These are phyloP conservation scores for Gambelia wislizenii DNA, from an alignment of 2,797 vertebrate genomes.

Conservation along the genomic window DNA sequence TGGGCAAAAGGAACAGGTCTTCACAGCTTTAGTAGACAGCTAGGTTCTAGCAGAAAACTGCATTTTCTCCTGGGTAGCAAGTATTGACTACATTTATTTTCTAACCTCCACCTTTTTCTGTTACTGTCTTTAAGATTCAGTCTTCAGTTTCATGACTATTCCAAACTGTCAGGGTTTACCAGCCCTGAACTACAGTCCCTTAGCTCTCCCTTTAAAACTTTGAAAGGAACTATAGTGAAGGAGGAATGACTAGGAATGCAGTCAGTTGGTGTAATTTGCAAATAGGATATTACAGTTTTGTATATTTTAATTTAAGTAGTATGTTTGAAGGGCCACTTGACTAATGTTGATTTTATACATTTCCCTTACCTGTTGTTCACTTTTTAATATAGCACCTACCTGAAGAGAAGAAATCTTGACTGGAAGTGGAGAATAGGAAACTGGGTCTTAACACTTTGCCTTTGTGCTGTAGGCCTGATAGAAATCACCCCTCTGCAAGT, in stretches of 20 bases:
- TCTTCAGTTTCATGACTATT: neutral
- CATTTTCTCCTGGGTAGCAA: neutral
- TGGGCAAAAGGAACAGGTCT: neutral
- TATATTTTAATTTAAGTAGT: slow-evolving; percentile 6
- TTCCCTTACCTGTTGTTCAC: neutral
- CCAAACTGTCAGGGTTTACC: neutral
- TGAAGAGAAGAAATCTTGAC: neutral
- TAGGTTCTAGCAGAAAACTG: neutral
- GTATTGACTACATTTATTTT: neutral
- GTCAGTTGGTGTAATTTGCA: neutral
- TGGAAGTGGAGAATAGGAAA: too few relatives aligned
- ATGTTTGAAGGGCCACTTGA: neutral
- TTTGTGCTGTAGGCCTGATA: too few relatives aligned
- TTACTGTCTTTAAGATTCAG: neutral
- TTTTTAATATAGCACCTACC: neutral
- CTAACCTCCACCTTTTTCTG: neutral
- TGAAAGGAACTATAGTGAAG: neutral
- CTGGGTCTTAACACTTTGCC: neutral
- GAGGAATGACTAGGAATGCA: neutral
- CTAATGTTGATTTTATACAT: neutral
- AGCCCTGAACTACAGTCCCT: neutral
- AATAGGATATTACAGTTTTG: neutral
- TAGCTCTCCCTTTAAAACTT: neutral
- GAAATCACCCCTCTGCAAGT: too few relatives aligned
- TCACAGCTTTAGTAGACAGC: neutral